Base-by-base conservation (phyloP, 2,113 vertebrate genomes). In the Drymodes brunneopygia region DNA sequence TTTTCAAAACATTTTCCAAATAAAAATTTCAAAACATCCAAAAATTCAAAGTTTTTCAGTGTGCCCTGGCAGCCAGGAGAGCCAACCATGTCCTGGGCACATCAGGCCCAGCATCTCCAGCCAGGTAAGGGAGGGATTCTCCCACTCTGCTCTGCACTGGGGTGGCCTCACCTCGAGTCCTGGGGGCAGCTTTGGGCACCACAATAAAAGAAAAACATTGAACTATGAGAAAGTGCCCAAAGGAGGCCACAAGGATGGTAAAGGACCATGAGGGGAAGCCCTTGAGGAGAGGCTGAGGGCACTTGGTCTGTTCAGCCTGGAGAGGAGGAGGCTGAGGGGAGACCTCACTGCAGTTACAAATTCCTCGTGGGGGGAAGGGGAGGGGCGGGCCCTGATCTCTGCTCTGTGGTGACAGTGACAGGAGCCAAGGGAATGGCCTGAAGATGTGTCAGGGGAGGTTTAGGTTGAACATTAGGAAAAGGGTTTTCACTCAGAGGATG, bases 111-210 rank as follows among this genome's bases (percentile, higher is more conserved):
- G 42, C 50, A 42, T 16, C 7, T 2, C 50, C 42, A 57, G 66
- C 35, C 4, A 1, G 27, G 51, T 15, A 12, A 47, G 27, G 8
- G 31, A 36, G 8, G 17, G 36, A 44, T 57, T 88, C 22, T 31
- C 22, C 33, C 0, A 0, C 44, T 66, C 51, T 42, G 50, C 35
- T 35, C 36, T 50, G 66, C 1, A 1, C 65, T 47, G 47, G 56
- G 7, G 4, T 0, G 2, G 5, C 11, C 50, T 50, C 75, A 36
- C 14, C 35, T 57, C 10, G 0, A 27, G 58, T 42, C 9, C 21
- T 64, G 35, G 22, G 45, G 17, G 36, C 58, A 72, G 35, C 0
- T 51, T 42, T 58, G 58, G 66, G 12, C 5, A 4, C 51, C 51
- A 51, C 18, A 73, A 5, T 3, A 1, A 50, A 16, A 65, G 11